Percentiles rank a stretch among this genome's conserved stretches.
Conservation (phyloP, 2,113 vertebrate genomes). For the Astur gentilis region DNA sequence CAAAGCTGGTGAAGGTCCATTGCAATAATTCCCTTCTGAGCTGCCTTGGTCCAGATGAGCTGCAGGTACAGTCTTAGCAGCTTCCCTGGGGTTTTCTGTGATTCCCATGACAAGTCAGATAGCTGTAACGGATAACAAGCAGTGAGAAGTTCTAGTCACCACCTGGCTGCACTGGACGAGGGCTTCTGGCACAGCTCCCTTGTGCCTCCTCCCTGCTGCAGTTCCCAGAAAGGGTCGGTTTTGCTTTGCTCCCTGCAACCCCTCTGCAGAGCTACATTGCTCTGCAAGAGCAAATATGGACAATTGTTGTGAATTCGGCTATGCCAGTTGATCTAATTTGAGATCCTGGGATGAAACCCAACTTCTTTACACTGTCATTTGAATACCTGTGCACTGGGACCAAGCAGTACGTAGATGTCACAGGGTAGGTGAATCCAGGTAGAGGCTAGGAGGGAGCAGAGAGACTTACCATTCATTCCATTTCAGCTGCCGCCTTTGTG, state of each 20-base stretch:
- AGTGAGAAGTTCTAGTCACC: neutral
- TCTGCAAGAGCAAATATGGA: neutral
- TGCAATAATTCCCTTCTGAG: neutral
- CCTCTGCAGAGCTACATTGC: fast-evolving
- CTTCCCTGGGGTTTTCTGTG: neutral
- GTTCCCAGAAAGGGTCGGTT: neutral
- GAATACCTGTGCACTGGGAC: neutral
- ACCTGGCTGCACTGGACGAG: neutral
- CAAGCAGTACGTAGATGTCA: fast-evolving
- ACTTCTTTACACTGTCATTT: neutral
- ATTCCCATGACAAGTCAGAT: neutral
- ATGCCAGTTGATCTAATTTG: neutral
- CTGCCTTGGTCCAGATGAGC: neutral
- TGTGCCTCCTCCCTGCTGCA: neutral
- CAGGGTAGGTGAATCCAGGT: neutral
- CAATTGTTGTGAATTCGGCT: neutral
- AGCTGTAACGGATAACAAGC: fast-evolving
- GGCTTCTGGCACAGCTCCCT: neutral
- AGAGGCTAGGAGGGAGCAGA: neutral
- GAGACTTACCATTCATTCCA: fast-evolving
- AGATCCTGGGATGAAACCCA: neutral
- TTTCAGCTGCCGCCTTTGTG: neutral
- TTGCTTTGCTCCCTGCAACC: neutral
- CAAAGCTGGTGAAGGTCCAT: neutral
- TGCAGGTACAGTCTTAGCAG: neutral